Conservation (phyloP, 1,140 invertebrate genomes). For the Apis laboriosa region DNA sequence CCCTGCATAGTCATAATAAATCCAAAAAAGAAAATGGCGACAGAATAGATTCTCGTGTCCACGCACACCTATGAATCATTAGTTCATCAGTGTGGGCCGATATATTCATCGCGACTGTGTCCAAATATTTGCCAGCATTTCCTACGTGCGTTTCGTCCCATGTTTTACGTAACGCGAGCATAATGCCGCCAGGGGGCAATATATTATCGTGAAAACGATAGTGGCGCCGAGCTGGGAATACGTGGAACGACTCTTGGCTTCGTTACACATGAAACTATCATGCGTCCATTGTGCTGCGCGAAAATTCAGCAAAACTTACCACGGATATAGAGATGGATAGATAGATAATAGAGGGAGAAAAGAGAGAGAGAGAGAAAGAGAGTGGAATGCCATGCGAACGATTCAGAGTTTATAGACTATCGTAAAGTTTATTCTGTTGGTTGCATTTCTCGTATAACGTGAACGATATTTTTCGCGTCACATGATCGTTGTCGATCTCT, state of each 20-base stretch:
- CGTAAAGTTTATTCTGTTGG: not conserved
- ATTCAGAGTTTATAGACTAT: conserved; percentile 3
- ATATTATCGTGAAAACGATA: not conserved
- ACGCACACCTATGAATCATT: no score
- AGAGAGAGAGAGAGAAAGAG: no score
- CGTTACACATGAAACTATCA: not conserved
- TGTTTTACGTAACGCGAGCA: not conserved
- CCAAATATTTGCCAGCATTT: not conserved
- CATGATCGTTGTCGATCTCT: not conserved
- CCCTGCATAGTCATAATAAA: no score
- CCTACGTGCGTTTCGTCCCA: not conserved
- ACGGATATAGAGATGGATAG: not conserved
- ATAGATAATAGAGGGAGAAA: no score
- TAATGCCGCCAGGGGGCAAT: not conserved
- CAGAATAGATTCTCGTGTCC: no score
- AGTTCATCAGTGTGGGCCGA: not conserved
- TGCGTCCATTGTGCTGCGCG: not conserved
- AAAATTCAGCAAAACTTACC: conserved; percentile 4
- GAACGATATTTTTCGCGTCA: not conserved
- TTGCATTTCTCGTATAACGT: not conserved
- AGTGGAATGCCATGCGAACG: not conserved
- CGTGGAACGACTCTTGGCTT: not conserved
- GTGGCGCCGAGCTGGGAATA: not conserved
- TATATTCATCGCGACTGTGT: no score
- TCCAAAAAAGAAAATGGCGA: no score